Base-by-base conservation (phyloP, 2,888 invertebrate species). In the Lasioglossum malachurum region DNA sequence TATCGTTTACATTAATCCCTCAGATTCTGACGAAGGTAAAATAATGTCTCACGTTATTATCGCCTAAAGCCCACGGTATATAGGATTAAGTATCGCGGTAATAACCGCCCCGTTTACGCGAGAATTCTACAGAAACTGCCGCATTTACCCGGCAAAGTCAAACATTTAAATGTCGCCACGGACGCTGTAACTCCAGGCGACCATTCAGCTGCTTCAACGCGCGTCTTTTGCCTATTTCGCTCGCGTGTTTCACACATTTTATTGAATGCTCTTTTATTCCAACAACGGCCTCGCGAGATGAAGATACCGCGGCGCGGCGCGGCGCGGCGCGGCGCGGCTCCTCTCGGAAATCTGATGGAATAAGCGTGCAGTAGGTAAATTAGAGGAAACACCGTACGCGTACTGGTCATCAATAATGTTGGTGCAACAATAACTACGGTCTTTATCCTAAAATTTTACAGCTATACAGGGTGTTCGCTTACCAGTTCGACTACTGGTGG, bases 1-100 rank as follows among this genome's bases (percentile, higher is more conserved):
- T 35, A n/a, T 74, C 78, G 46, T 64, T 64, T 78, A 73, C 72
- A 73, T 41, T 57, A 78, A 73, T 76, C 76, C 64, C 76, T 19
- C 38, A 35, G 67, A n/a, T 72, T 35, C 53, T 23, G 67, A 69
- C 71, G 78, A 27, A 71, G 71, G 49, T 23, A 12, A 75, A 64
- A 75, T 75, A 80, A 75, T 27, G 53, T 75, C 57, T 73, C 35
- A 7, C 23, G 41, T 31, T 57, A 76, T 76, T 46, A 46, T 35
- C 35, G 35, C 44, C 46, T 67, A 67, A 76, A 76, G 46, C 46
- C 31, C 44, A 4, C 23, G 46, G 41, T 14, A 46, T 60, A 31
- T 14, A 44, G 76, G 76, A 76, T 76, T 67, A 76, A 67, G 76
- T 46, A 67, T 64, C 64, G 64, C 64, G 44, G 76, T 31, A 76